phyloP scores from a whole-genome alignment of 2,797 vertebrate species.

The Enteromius radiatus region DNA sequence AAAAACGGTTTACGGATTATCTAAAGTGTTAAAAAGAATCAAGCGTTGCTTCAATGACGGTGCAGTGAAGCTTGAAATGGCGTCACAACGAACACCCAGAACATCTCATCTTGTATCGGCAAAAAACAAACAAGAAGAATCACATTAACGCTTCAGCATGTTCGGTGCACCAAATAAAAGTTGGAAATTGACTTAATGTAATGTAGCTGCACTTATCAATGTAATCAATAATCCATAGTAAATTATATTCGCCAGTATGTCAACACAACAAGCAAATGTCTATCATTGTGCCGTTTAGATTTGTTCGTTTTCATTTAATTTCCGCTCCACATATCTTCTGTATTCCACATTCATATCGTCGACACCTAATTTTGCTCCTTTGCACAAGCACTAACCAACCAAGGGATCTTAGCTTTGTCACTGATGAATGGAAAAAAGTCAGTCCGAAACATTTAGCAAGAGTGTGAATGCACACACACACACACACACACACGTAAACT shows the following conservation, averaged over 20 bases:
- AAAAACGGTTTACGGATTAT: slow-evolving; percentile 68
- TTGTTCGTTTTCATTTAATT: slow-evolving; percentile 52
- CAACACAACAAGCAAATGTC: slow-evolving; percentile 25
- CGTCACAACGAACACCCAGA: slow-evolving; percentile 71
- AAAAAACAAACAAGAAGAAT: slow-evolving; percentile 20
- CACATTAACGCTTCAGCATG: slow-evolving; percentile 37
- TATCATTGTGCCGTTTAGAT: slow-evolving; percentile 1
- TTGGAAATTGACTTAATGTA: slow-evolving; percentile 62
- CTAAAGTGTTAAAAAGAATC: slow-evolving; percentile 72
- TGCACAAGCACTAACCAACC: slow-evolving; percentile 67
- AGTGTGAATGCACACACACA: slow-evolving; percentile 24
- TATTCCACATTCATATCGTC: slow-evolving; percentile 59
- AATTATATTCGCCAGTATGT: slow-evolving; percentile 61
- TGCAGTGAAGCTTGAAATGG: slow-evolving; percentile 72
- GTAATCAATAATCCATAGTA: slow-evolving; percentile 63
- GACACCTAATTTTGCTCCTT: slow-evolving; percentile 65
- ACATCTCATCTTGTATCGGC: slow-evolving; percentile 57
- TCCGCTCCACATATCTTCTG: slow-evolving; percentile 72
- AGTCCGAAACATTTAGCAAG: slow-evolving; percentile 21
- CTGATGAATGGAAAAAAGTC: slow-evolving; percentile 23
- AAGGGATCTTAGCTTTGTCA: slow-evolving; percentile 52
- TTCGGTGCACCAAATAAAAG: slow-evolving; percentile 72
- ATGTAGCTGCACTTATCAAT: slow-evolving; percentile 74
- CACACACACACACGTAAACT: slow-evolving; percentile 10
- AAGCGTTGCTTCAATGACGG: slow-evolving; percentile 74